These are phyloP conservation scores for Linnaemya vulpina DNA, from an alignment of 2,888 invertebrate species.

Conservation along the genomic window DNA sequence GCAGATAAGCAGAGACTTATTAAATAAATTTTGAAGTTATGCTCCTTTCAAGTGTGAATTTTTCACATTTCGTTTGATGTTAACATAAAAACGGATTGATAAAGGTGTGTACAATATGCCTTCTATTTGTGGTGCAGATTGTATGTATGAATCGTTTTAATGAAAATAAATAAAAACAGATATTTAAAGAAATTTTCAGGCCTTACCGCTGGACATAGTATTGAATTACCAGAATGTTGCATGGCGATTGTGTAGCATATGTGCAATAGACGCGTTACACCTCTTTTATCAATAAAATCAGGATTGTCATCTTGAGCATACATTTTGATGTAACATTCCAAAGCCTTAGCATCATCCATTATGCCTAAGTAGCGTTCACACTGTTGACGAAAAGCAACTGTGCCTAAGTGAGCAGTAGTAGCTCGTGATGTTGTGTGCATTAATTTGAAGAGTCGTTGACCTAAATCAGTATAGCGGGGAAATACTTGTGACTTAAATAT, in stretches of 20 bases:
- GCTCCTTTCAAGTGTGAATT: too few relatives aligned
- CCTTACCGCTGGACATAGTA: conserved; percentile 85
- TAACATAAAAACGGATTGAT: too few relatives aligned
- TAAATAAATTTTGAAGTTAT: too few relatives aligned
- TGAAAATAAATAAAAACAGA: neutral
- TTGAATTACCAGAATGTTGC: conserved; percentile 88
- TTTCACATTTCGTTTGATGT: too few relatives aligned
- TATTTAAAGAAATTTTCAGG: neutral
- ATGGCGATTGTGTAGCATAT: conserved; percentile 91
- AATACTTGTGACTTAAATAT: conserved; percentile 87
- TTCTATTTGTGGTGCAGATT: too few relatives aligned
- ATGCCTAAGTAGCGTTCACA: conserved; percentile 87
- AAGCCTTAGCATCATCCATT: conserved; percentile 85
- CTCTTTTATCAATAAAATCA: conserved; percentile 86
- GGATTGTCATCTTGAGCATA: conserved; percentile 85
- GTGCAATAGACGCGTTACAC: conserved; percentile 87
- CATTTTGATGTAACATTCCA: conserved; percentile 88
- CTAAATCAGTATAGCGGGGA: conserved; percentile 90
- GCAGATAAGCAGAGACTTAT: too few relatives aligned
- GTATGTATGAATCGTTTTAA: neutral
- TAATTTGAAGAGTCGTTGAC: conserved; percentile 87
- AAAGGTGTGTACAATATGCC: too few relatives aligned
- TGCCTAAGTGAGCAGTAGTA: conserved; percentile 86
- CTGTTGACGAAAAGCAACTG: conserved; percentile 88
- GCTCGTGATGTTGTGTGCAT: conserved; percentile 86